Evolutionary conservation across 2,888 invertebrate genomes (phyloP).

Genomic region (Leptinotarsa peninsularis): DNA sequence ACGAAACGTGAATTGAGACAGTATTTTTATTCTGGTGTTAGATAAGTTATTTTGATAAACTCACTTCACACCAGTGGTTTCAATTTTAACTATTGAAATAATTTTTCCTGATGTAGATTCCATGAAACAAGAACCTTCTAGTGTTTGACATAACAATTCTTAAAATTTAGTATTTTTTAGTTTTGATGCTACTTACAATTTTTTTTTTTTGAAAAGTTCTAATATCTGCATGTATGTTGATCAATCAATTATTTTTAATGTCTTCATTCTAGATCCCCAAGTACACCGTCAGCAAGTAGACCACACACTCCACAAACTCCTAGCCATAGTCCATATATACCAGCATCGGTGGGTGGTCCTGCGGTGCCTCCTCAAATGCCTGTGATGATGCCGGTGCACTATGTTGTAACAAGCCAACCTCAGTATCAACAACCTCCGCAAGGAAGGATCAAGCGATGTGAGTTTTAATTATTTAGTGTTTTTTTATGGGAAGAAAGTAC

Average conservation of each 20-base stretch:
- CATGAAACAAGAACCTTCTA: no score
- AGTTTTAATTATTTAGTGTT: slow-evolving; percentile 40
- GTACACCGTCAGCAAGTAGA: slow-evolving; percentile 76
- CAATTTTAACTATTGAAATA: no score
- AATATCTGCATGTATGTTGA: no score
- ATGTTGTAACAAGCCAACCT: slow-evolving; percentile 68
- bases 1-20: no score
- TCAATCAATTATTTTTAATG: slow-evolving; percentile 12
- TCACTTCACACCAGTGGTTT: no score
- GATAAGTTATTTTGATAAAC: no score
- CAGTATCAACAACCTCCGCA: slow-evolving; percentile 66
- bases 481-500: not conserved
- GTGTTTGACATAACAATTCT: no score
- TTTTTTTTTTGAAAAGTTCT: no score
- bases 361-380: slow-evolving; percentile 62
- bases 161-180: no score
- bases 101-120: no score
- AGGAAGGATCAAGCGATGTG: slow-evolving; percentile 62
- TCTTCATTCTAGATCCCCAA: slow-evolving; percentile 67
- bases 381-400: slow-evolving; percentile 66
- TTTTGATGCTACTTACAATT: no score
- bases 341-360: slow-evolving; percentile 68
- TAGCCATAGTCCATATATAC: slow-evolving; percentile 62
- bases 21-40: no score
- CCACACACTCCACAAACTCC: slow-evolving; percentile 91